A percentile compares a stretch with the other conserved stretches of the same genome.
These are phyloP conservation scores for Tribolium freemani DNA, from an alignment of 2,888 invertebrate species.

Conservation along the genomic window DNA sequence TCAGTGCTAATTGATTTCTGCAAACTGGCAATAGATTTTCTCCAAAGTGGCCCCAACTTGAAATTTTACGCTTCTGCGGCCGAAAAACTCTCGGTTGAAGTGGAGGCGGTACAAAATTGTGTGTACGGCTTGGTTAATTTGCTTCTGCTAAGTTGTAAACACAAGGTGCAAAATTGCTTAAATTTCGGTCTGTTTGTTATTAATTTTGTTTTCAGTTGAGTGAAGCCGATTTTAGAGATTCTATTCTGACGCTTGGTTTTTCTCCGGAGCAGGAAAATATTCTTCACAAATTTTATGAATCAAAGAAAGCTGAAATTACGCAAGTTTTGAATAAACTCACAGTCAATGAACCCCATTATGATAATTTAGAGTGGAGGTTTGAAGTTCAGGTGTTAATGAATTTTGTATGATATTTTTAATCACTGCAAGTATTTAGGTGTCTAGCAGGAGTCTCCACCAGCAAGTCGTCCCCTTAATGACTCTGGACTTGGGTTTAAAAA, in stretches of 20 bases:
- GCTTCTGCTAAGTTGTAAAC: constrained; percentile 79
- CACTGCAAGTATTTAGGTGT: constrained; percentile 64
- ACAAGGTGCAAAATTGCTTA: constrained; percentile 67
- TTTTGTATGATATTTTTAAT: constrained; percentile 43
- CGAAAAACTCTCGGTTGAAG: constrained; percentile 73
- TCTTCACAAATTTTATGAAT: constrained; percentile 73
- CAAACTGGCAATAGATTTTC: constrained; percentile 76
- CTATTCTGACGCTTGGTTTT: constrained; percentile 72
- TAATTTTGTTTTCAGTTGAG: constrained; percentile 64
- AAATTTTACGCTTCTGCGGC: constrained; percentile 76
- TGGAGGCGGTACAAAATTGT: constrained; percentile 73
- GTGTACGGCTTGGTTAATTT: constrained; percentile 83
- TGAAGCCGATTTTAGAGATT: constrained; percentile 69
- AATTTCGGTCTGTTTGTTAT: neutral
- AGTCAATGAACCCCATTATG: constrained; percentile 68
- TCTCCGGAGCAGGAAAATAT: constrained; percentile 73
- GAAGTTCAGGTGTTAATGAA: constrained; percentile 71
- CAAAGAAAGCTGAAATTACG: constrained; percentile 72
- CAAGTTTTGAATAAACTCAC: constrained; percentile 69
- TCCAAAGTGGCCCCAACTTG: constrained; percentile 76
- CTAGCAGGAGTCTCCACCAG: constrained; percentile 72
- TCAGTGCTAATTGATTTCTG: constrained; percentile 80
- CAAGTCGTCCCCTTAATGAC: constrained; percentile 74
- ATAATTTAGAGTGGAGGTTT: constrained; percentile 77
- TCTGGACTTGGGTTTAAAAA: constrained; percentile 70